phyloP scores from a whole-genome alignment of 2,113 vertebrate species.

The Nicator chloris region DNA sequence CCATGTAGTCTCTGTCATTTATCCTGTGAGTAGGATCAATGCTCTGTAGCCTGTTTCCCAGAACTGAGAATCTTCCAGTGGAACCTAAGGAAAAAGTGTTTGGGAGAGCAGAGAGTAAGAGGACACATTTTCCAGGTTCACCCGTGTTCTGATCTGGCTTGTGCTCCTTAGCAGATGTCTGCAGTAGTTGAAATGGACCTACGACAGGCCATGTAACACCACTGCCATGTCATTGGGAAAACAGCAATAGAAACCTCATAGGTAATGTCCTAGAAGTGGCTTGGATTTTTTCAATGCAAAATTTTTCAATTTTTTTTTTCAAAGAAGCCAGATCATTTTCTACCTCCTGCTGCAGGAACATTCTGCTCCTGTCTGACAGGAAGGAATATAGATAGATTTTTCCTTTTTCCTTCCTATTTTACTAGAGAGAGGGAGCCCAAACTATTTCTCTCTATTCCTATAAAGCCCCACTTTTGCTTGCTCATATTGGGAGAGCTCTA shows the following conservation, averaged over 20 bases:
- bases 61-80: slow-evolving; percentile 78
- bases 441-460: not conserved
- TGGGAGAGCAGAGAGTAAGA: not conserved
- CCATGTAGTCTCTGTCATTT: slow-evolving; percentile 94
- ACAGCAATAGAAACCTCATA: not conserved
- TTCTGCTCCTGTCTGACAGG: not conserved
- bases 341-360: not conserved
- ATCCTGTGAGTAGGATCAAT: slow-evolving; percentile 85
- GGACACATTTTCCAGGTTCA: not conserved
- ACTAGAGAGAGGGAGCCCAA: not conserved
- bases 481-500: not conserved
- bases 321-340: accelerated
- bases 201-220: not conserved
- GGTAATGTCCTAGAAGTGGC: not conserved
- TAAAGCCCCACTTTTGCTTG: not conserved
- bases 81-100: slow-evolving; percentile 65
- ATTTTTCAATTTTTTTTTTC: too few relatives aligned
- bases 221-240: not conserved
- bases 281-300: not conserved
- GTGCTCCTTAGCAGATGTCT: not conserved
- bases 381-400: not conserved
- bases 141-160: not conserved
- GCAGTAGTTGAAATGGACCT: not conserved
- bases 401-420: not conserved
- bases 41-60: slow-evolving; percentile 77